These are phyloP conservation scores for Tursiops truncatus DNA, from an alignment of 2,113 vertebrate genomes.

Conservation along the genomic window DNA sequence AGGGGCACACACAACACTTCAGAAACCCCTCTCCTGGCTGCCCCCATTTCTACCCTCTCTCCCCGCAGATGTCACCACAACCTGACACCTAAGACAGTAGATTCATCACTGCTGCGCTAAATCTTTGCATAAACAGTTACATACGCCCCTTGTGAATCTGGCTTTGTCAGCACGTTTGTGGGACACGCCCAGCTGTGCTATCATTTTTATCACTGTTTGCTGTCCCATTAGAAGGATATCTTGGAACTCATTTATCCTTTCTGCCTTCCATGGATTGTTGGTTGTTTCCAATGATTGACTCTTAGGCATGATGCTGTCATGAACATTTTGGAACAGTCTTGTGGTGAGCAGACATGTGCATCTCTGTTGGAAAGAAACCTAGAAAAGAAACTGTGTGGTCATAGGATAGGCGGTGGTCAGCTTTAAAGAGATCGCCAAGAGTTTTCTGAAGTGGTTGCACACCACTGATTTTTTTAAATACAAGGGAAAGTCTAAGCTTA, in stretches of 20 bases:
- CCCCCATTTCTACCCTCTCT: fast-evolving
- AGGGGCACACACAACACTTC: background rate
- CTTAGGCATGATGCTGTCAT: background rate
- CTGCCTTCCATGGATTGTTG: background rate
- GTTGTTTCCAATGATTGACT: background rate
- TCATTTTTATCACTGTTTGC: background rate
- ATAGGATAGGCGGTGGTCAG: background rate
- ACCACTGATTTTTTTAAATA: background rate
- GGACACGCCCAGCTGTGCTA: fast-evolving
- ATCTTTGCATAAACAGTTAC: background rate
- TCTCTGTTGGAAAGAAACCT: background rate
- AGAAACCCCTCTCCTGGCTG: background rate
- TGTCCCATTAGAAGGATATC: background rate
- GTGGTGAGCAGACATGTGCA: background rate
- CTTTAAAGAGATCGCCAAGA: background rate
- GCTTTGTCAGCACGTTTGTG: background rate
- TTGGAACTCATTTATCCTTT: background rate
- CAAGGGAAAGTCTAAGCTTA: background rate
- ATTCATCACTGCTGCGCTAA: background rate
- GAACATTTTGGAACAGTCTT: background rate
- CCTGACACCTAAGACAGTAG: background rate
- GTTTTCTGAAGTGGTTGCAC: background rate
- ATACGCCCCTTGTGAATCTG: background rate
- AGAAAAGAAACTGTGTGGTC: background rate
- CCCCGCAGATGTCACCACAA: fast-evolving